A percentile compares a stretch with the other conserved stretches of the same genome.
Evolutionary conservation across 2,797 vertebrate genomes (phyloP).

Genomic region (Channallabes apus): DNA sequence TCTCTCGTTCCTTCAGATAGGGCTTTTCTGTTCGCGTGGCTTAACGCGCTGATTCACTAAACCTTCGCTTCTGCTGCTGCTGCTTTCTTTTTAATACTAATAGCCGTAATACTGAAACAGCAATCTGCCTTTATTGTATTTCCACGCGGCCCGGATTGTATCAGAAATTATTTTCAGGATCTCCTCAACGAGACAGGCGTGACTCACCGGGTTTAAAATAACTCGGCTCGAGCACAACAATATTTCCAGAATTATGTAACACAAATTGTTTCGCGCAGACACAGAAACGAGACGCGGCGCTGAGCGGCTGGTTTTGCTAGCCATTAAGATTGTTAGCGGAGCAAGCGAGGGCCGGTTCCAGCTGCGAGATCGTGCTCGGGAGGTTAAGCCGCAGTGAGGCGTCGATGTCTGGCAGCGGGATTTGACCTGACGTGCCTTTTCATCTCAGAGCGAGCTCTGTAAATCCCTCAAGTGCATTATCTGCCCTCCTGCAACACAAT

Average conservation of each 20-base stretch:
- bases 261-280: conserved; percentile 35
- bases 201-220: conserved; percentile 52
- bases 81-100: conserved; percentile 17
- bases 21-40: conserved; percentile 30
- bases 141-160: conserved; percentile 21
- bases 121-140: conserved; percentile 13
- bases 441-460: conserved; percentile 40
- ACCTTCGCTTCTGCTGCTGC: not conserved
- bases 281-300: conserved; percentile 24
- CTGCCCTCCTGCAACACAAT: conserved; percentile 48
- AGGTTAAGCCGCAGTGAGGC: conserved; percentile 47
- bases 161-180: conserved; percentile 49
- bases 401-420: conserved; percentile 39
- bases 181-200: conserved; percentile 41
- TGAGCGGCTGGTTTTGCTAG: conserved; percentile 21
- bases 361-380: conserved; percentile 8
- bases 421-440: conserved; percentile 46
- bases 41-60: conserved; percentile 20
- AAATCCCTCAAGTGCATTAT: conserved; percentile 55
- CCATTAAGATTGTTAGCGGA: conserved; percentile 33
- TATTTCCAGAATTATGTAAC: conserved; percentile 41
- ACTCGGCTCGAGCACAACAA: conserved; percentile 38
- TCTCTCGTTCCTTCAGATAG: conserved; percentile 18
- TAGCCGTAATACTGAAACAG: conserved; percentile 1
- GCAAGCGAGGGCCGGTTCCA: conserved; percentile 26